Conservation (phyloP, 2,113 vertebrate species). For the Istiophorus platypterus region DNA sequence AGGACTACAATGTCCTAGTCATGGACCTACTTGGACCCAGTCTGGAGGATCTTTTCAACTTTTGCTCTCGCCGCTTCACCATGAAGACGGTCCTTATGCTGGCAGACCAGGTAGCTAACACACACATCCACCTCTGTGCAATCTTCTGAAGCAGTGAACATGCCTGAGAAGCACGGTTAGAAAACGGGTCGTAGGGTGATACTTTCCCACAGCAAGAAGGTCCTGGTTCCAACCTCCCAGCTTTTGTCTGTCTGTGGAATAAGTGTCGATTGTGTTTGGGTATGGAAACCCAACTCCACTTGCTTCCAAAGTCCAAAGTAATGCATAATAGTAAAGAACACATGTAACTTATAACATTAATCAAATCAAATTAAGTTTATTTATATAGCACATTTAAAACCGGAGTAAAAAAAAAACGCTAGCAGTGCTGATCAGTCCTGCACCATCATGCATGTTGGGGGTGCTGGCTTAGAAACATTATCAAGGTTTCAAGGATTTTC, state of each 20-base stretch:
- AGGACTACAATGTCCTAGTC: slow-evolving; percentile 99
- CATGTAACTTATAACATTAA: neutral
- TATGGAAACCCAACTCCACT: too few relatives aligned
- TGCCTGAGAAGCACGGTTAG: neutral
- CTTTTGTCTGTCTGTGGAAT: neutral
- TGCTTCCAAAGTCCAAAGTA: neutral
- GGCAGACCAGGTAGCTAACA: slow-evolving; percentile 93
- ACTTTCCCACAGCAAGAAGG: neutral
- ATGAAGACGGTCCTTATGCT: slow-evolving; percentile 99
- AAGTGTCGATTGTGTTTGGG: neutral
- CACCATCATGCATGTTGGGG: too few relatives aligned
- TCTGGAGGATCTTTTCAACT: slow-evolving; percentile 98
- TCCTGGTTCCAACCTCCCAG: neutral
- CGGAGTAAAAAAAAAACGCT: too few relatives aligned
- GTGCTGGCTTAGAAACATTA: too few relatives aligned
- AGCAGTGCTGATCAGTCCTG: too few relatives aligned
- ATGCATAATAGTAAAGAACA: neutral
- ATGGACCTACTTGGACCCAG: slow-evolving; percentile 99
- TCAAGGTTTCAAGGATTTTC: too few relatives aligned
- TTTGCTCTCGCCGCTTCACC: slow-evolving; percentile 99
- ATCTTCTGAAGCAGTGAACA: neutral
- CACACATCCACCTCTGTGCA: accelerated
- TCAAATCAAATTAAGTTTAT: too few relatives aligned
- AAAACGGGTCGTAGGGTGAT: too few relatives aligned
- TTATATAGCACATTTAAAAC: too few relatives aligned